These are phyloP conservation scores for Aphidoletes aphidimyza DNA, from an alignment of 2,888 invertebrate species.

Conservation along the genomic window DNA sequence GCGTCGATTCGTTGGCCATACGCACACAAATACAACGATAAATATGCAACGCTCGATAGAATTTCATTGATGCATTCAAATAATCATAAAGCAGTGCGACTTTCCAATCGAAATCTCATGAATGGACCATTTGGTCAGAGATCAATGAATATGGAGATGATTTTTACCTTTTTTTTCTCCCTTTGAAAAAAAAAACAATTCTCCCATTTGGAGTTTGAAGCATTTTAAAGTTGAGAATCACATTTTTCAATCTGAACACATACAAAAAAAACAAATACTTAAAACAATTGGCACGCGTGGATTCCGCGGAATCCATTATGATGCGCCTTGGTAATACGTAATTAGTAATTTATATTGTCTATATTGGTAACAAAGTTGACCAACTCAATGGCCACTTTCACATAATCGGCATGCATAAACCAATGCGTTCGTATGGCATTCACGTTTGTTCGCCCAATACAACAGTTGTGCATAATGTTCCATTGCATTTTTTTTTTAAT, in stretches of 20 bases:
- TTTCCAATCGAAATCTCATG: slow-evolving; percentile 16
- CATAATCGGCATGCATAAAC: not conserved
- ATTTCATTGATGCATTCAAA: slow-evolving; percentile 39
- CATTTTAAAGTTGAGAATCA: not conserved
- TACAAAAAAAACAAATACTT: too few relatives aligned
- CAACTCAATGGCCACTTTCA: not conserved
- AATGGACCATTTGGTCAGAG: not conserved
- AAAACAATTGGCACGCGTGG: too few relatives aligned
- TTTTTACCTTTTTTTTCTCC: not conserved
- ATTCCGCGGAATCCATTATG: too few relatives aligned
- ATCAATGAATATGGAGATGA: not conserved
- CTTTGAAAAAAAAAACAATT: too few relatives aligned
- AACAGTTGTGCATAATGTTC: slow-evolving; percentile 28
- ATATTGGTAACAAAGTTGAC: not conserved
- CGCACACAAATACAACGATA: not conserved
- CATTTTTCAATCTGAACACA: too few relatives aligned
- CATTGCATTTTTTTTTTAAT: not conserved
- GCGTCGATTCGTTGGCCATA: slow-evolving; percentile 11
- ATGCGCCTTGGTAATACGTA: not conserved
- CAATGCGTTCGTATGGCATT: too few relatives aligned
- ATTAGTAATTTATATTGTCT: not conserved
- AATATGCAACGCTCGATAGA: slow-evolving; percentile 49
- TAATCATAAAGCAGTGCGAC: slow-evolving; percentile 40
- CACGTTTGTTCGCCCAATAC: not conserved
- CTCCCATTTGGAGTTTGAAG: too few relatives aligned